These are phyloP conservation scores for Tapera naevia DNA, from an alignment of 2,797 vertebrate genomes.

Conservation along the genomic window DNA sequence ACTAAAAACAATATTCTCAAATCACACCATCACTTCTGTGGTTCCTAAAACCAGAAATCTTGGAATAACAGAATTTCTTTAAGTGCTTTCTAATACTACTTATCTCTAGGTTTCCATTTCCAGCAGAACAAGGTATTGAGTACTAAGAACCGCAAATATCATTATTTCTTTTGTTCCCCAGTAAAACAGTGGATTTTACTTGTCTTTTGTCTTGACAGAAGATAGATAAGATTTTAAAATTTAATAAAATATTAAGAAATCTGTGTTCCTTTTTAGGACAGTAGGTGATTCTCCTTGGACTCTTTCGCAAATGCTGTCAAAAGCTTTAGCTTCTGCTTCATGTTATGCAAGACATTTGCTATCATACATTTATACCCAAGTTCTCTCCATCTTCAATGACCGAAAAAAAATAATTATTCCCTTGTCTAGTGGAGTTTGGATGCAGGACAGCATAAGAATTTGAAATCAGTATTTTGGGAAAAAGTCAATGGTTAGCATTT, in stretches of 20 bases:
- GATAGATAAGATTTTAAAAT: neutral
- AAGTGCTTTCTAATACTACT: neutral
- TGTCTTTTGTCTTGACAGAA: neutral
- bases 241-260: neutral
- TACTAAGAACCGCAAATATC: neutral
- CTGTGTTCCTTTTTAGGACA: neutral
- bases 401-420: neutral
- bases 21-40: neutral
- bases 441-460: neutral
- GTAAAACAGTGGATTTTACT: neutral
- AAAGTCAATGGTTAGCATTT: neutral
- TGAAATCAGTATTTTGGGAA: neutral
- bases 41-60: neutral
- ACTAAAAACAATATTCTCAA: neutral
- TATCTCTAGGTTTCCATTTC: neutral
- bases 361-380: neutral
- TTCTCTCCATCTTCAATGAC: neutral
- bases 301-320: constrained; percentile 1
- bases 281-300: neutral
- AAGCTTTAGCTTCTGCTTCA: constrained; percentile 13
- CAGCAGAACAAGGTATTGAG: neutral
- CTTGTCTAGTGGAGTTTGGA: neutral
- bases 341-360: neutral
- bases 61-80: neutral
- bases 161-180: neutral